Evolutionary conservation across 2,888 invertebrate genomes (phyloP).

Genomic region (Merodon equestris): DNA sequence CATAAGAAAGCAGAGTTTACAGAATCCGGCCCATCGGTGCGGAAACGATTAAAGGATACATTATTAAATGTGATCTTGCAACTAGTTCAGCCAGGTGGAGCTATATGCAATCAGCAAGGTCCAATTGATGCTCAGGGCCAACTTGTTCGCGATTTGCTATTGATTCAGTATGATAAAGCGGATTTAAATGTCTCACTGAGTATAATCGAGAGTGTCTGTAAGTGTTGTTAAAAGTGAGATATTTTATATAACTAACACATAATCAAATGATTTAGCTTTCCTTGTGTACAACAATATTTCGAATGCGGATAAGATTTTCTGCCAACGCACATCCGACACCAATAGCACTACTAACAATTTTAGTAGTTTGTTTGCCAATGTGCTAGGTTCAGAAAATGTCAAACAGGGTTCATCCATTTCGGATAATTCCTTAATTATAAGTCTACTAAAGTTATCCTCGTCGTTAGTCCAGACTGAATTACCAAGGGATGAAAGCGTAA

Average conservation of each 20-base stretch:
- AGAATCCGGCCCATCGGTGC: constrained; percentile 79
- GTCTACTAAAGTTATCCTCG: constrained; percentile 84
- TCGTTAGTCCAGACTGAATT: constrained; percentile 83
- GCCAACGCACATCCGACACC: constrained; percentile 80
- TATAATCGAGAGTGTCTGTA: constrained; percentile 86
- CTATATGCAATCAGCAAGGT: constrained; percentile 83
- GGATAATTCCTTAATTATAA: constrained; percentile 86
- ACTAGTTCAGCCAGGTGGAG: constrained; percentile 84
- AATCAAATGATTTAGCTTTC: constrained; percentile 77
- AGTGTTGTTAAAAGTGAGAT: constrained; percentile 67
- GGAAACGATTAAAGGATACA: constrained; percentile 80
- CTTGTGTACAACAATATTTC: constrained; percentile 81
- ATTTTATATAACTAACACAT: not conserved
- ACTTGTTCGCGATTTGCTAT: constrained; percentile 83
- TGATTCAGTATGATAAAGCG: constrained; percentile 82
- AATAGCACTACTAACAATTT: constrained; percentile 82
- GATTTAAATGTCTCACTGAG: constrained; percentile 86
- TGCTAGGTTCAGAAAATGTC: constrained; percentile 83
- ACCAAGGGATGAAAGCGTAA: constrained; percentile 79
- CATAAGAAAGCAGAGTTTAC: constrained; percentile 84
- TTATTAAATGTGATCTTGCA: constrained; percentile 86
- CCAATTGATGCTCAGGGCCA: constrained; percentile 88
- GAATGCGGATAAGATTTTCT: constrained; percentile 81
- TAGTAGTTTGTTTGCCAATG: constrained; percentile 88
- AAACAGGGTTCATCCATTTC: constrained; percentile 84